Base-by-base conservation (phyloP, 2,113 vertebrate genomes). In the Thalassarche chlororhynchos region DNA sequence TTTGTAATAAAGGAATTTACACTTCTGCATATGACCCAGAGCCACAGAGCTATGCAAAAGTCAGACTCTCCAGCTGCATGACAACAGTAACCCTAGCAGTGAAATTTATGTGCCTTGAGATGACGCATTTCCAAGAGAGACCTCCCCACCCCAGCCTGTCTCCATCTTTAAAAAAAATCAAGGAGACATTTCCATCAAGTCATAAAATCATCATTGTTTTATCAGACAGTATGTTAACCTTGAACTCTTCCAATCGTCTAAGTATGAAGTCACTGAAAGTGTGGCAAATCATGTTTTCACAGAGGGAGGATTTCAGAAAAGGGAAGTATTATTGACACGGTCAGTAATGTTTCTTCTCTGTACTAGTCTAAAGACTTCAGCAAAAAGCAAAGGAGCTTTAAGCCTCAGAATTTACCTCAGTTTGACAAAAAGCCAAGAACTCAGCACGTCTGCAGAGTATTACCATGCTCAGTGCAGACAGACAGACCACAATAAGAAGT, bases 221-320 rank as follows among this genome's bases (percentile, higher is more conserved):
- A 90, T 64, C 89, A 97, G 87, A 68, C 75, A 92, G 32, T 52
- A 60, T 34, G 34, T 84, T 87, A 95, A 96, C 97, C 96, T 76
- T 80, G 82, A 47, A 44, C 78, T 87, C 65, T 54, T 77, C 75
- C 49, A 70, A 87, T 21, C 19, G 26, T n/a, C 62, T 12, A 7
- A 80, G 55, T 32, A 92, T 96, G 88, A 93, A 95, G 90, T 90
- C 94, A 97, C 52, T 87, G 75, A 18, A 90, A 77, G 14, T 68
- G 72, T 57, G 70, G 69, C 57, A 94, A 97, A 97, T 96, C 61
- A 32, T 8, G 36, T 77, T 82, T 81, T 49, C 32, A 51, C 72
- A 58, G 47, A 77, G 71, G 42, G 42, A 88, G 10, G 18, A n/a
- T 32, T 72, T 89, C 66, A 76, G 89, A 58, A 61, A 72, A 80